Conservation (phyloP, 1,140 invertebrate species). For the Ptiloglossa arizonensis region DNA sequence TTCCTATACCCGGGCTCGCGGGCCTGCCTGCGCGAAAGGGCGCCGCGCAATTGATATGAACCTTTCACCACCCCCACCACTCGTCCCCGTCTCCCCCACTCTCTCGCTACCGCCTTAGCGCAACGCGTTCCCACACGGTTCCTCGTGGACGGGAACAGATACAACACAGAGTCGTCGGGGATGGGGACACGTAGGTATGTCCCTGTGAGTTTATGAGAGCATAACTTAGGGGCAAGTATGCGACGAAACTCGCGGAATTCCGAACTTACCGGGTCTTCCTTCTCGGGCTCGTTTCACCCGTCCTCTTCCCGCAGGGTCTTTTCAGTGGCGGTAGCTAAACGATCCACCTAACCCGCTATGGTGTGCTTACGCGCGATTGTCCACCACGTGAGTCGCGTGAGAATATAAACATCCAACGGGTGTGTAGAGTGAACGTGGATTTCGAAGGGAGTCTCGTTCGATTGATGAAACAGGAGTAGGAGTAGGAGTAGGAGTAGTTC, state of each 20-base stretch:
- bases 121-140: conserved; percentile 29
- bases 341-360: too few species aligned
- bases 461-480: too few species aligned
- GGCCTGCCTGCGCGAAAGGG: background rate
- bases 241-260: conserved; percentile 60
- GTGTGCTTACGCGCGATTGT: too few species aligned
- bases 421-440: background rate
- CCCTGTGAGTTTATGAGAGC: conserved; percentile 70
- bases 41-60: conserved; percentile 21
- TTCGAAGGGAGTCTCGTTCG: too few species aligned
- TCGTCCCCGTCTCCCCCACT: too few species aligned
- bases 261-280: conserved; percentile 47
- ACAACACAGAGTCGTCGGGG: conserved; percentile 43
- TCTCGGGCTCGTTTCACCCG: background rate
- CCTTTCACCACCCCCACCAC: background rate
- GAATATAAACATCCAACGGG: background rate
- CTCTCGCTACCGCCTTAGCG: too few species aligned
- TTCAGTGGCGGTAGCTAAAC: too few species aligned
- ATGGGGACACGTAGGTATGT: conserved; percentile 68
- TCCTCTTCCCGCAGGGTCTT: background rate
- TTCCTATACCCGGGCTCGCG: conserved; percentile 14
- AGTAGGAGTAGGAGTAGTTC: too few species aligned
- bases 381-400: conserved; percentile 4
- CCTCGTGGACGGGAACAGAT: conserved; percentile 61
- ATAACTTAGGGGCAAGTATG: conserved; percentile 73